phyloP scores from a whole-genome alignment of 2,888 invertebrate species.

The Eristalinus sepulchralis region DNA sequence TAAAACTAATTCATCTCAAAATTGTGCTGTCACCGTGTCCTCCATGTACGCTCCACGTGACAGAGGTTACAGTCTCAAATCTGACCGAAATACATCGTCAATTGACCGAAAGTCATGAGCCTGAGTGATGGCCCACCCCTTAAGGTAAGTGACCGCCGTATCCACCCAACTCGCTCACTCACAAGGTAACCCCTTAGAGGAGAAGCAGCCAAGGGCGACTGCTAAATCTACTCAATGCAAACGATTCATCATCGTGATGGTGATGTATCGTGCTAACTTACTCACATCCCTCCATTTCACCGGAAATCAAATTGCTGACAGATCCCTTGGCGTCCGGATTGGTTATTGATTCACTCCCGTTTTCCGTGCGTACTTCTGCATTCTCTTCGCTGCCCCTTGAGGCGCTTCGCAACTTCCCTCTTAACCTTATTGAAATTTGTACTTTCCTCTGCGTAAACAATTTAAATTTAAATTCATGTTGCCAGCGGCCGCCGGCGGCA shows the following conservation, averaged over 20 bases:
- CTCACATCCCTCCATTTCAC: background rate
- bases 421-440: background rate
- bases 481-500: background rate
- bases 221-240: background rate
- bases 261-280: background rate
- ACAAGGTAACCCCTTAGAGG: background rate
- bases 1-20: no score
- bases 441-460: background rate
- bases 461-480: background rate
- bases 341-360: background rate
- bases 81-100: background rate
- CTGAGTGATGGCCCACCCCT: background rate
- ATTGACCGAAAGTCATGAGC: background rate
- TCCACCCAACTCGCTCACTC: background rate
- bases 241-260: background rate
- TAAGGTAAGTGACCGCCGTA: background rate
- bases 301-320: background rate
- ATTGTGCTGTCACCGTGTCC: no score
- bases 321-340: background rate
- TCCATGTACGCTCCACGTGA: no score
- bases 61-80: no score
- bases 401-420: background rate
- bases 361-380: background rate
- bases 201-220: background rate
- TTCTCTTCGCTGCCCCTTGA: background rate